A percentile compares a stretch with the other conserved stretches of the same genome.
phyloP scores from a whole-genome alignment of 35 echinoderm and acorn worm species.

The Strongylocentrotus purpuratus region DNA sequence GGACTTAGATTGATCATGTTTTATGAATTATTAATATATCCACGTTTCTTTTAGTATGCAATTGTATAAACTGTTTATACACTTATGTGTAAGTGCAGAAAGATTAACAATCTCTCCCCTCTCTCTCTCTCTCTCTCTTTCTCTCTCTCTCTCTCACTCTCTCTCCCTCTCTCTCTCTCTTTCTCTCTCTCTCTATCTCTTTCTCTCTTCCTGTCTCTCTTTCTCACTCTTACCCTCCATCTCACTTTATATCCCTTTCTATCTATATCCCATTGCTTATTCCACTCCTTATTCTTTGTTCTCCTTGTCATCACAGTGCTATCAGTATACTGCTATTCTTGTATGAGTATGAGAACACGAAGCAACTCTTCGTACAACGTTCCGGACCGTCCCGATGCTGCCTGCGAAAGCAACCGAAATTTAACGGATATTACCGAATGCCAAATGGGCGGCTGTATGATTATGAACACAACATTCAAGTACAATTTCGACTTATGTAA shows the following conservation, averaged over 20 bases:
- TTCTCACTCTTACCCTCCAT: no score
- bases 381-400: neutral
- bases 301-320: neutral
- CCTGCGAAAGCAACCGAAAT: neutral
- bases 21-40: no score
- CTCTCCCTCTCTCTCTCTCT: neutral
- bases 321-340: neutral
- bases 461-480: neutral
- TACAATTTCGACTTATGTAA: neutral
- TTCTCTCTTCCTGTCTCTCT: no score
- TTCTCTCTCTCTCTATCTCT: neutral
- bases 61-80: neutral
- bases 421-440: neutral
- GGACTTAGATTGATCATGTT: no score
- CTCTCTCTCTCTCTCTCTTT: neutral
- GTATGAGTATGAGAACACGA: neutral
- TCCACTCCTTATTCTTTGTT: neutral
- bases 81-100: neutral
- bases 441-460: neutral
- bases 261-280: no score
- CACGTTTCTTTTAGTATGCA: no score
- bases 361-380: neutral
- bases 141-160: neutral
- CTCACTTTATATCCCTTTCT: no score
- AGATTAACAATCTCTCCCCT: neutral